phyloP scores from a whole-genome alignment of 2,888 invertebrate species.

The Chymomyza procnemis region DNA sequence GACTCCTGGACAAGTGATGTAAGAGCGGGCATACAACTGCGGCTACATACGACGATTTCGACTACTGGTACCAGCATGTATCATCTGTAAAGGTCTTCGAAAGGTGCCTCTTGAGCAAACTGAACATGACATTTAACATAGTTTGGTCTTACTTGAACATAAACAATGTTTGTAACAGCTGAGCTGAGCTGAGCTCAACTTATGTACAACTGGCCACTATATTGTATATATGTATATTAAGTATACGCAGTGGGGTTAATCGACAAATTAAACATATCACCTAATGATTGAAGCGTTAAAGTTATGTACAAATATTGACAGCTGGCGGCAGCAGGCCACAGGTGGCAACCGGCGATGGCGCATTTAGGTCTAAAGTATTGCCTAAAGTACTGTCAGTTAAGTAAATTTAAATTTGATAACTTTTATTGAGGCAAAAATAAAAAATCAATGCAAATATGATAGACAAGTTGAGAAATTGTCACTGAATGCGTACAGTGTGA shows the following conservation, averaged over 20 bases:
- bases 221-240: neutral
- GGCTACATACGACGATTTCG: neutral
- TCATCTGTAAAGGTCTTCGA: slow-evolving; percentile 23
- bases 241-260: slow-evolving; percentile 33
- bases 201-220: neutral
- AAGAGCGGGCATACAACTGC: neutral
- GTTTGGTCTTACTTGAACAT: neutral
- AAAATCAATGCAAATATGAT: neutral
- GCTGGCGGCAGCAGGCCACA: slow-evolving; percentile 49
- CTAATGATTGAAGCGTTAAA: slow-evolving; percentile 54
- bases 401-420: neutral
- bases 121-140: slow-evolving; percentile 15
- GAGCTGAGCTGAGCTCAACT: neutral
- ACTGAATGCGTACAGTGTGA: neutral
- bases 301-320: slow-evolving; percentile 41
- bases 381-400: neutral
- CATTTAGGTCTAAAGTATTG: neutral
- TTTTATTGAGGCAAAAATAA: neutral
- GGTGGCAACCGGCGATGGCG: slow-evolving; percentile 3
- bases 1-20: neutral
- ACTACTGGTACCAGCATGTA: slow-evolving; percentile 14
- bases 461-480: neutral
- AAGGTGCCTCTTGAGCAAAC: neutral
- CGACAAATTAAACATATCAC: slow-evolving; percentile 45
- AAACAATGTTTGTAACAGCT: neutral